Percentiles rank a stretch among this genome's conserved stretches.
Conservation (phyloP, 2,113 vertebrate species). For the Amphiprion ocellaris region DNA sequence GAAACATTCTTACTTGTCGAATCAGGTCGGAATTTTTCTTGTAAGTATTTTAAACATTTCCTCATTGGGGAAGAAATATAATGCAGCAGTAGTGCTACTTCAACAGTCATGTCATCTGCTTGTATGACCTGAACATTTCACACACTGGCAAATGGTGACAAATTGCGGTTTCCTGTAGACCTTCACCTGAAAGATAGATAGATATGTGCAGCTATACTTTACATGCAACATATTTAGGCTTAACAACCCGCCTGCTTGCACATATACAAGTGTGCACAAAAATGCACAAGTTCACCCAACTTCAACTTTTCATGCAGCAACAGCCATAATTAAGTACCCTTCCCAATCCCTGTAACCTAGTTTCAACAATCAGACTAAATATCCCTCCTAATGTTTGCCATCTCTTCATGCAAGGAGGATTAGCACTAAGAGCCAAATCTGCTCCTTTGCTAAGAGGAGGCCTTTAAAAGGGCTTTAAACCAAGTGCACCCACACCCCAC, state of each 20-base stretch:
- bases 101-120: not conserved
- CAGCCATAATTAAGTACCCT: slow-evolving; percentile 65
- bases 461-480: slow-evolving; percentile 75
- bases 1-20: not conserved
- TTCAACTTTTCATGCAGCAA: slow-evolving; percentile 58
- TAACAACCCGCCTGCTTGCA: not conserved
- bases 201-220: not conserved
- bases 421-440: slow-evolving; percentile 74
- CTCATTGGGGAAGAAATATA: not conserved
- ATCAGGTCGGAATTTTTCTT: not conserved
- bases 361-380: slow-evolving; percentile 74
- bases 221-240: slow-evolving; percentile 24
- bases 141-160: not conserved
- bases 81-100: not conserved
- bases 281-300: not conserved
- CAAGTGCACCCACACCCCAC: slow-evolving; percentile 71
- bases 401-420: slow-evolving; percentile 76
- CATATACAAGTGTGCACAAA: not conserved
- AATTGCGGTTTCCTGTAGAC: not conserved
- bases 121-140: not conserved
- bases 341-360: slow-evolving; percentile 70
- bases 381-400: slow-evolving; percentile 75
- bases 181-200: not conserved
- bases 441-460: slow-evolving; percentile 75
- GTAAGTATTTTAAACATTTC: not conserved